phyloP scores from a whole-genome alignment of 2,113 vertebrate species.

The Rhizomys pruinosus region DNA sequence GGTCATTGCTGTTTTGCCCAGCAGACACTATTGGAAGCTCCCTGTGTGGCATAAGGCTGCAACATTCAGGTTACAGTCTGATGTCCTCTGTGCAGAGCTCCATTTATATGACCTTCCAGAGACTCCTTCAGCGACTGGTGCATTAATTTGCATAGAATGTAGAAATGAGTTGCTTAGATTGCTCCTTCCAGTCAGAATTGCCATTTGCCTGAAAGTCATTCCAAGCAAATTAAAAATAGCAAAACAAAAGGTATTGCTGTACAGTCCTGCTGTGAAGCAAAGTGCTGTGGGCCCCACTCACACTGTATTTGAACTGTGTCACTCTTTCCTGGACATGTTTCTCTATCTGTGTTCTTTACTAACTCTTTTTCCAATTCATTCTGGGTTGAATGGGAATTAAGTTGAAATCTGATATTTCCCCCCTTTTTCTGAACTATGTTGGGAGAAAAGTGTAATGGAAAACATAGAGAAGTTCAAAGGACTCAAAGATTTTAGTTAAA shows the following conservation, averaged over 20 bases:
- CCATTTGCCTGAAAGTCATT: neutral
- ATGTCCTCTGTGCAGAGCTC: neutral
- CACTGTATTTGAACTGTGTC: slow-evolving; percentile 11
- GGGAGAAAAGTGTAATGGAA: slow-evolving; percentile 11
- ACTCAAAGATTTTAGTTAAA: slow-evolving; percentile 4
- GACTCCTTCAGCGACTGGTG: slow-evolving; percentile 60
- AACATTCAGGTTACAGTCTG: neutral
- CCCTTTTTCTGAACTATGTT: slow-evolving; percentile 9
- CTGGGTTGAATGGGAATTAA: neutral
- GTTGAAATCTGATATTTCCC: slow-evolving; percentile 18
- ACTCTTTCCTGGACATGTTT: neutral
- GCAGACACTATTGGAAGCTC: slow-evolving; percentile 40
- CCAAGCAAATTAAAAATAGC: neutral
- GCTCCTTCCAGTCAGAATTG: neutral
- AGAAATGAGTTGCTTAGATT: slow-evolving; percentile 59
- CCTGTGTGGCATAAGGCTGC: slow-evolving; percentile 54
- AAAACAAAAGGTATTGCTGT: neutral
- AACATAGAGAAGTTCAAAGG: neutral
- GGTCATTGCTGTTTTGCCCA: slow-evolving; percentile 41
- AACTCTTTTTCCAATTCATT: slow-evolving; percentile 14
- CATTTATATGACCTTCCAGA: slow-evolving; percentile 36
- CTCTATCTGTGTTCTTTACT: slow-evolving; percentile 30
- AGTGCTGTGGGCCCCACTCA: neutral
- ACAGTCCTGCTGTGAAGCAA: neutral
- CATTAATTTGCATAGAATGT: slow-evolving; percentile 80